phyloP scores from a whole-genome alignment of 1,140 invertebrate species.

The Anastrepha ludens region DNA sequence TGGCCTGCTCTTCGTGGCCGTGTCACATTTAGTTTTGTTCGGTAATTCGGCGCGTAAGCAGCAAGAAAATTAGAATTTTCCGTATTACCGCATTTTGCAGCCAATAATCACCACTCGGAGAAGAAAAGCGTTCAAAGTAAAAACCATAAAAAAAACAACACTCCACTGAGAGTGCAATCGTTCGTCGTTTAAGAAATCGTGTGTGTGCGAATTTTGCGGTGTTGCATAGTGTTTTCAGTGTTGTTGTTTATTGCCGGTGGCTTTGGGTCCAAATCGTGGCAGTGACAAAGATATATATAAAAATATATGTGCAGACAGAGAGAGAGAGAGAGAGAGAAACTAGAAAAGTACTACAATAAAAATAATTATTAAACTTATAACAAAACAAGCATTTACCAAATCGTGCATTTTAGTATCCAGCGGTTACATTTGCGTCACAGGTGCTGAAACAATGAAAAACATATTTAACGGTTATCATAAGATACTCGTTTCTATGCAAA shows the following conservation, averaged over 20 bases:
- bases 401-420: constrained; percentile 11
- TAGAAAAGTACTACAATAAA: constrained; percentile 5
- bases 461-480: constrained; percentile 17
- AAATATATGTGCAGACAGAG: too few relatives aligned
- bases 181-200: background rate
- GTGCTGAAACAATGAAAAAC: background rate
- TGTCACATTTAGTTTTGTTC: constrained; percentile 72
- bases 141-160: background rate
- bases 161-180: background rate
- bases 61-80: constrained; percentile 56
- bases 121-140: background rate
- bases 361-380: constrained; percentile 10
- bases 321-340: background rate
- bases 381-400: background rate
- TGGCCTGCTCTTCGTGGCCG: constrained; percentile 63
- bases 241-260: constrained; percentile 28
- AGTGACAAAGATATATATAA: background rate
- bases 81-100: constrained; percentile 63
- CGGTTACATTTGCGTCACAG: background rate
- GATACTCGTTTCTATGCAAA: background rate
- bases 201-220: background rate
- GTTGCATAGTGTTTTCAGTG: constrained; percentile 8
- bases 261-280: background rate
- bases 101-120: constrained; percentile 25
- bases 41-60: constrained; percentile 72